phyloP scores from a whole-genome alignment of 2,113 vertebrate genomes.

The Beaufortia kweichowensis region DNA sequence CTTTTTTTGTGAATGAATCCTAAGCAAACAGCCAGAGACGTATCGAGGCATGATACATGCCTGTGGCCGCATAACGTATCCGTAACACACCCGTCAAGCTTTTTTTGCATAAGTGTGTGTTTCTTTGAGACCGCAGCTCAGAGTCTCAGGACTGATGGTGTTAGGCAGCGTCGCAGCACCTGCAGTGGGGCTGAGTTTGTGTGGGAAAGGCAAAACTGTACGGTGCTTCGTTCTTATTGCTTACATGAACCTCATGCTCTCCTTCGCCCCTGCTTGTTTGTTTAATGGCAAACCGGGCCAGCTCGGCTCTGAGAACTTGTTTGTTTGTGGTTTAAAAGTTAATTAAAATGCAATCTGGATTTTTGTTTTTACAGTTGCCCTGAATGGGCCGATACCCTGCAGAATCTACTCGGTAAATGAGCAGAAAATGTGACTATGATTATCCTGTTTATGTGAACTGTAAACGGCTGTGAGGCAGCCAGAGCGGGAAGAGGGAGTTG shows the following conservation, averaged over 20 bases:
- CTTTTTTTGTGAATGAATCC: not conserved
- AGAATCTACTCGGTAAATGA: constrained; percentile 45
- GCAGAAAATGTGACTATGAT: constrained; percentile 66
- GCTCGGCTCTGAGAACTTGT: constrained; percentile 73
- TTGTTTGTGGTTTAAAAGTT: constrained; percentile 76
- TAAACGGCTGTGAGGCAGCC: constrained; percentile 30
- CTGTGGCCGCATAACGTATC: not conserved
- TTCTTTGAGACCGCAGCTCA: not conserved
- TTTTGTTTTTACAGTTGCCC: constrained; percentile 74
- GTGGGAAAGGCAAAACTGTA: constrained; percentile 75
- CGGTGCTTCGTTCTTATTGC: constrained; percentile 78
- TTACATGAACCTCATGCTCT: constrained; percentile 73
- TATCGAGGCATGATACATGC: not conserved
- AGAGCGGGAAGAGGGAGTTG: constrained; percentile 9
- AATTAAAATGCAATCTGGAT: constrained; percentile 75
- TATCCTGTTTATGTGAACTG: constrained; percentile 67
- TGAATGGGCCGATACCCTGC: constrained; percentile 55
- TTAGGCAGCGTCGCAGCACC: constrained; percentile 64
- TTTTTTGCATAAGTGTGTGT: not conserved
- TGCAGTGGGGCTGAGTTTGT: constrained; percentile 67
- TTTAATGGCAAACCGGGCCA: constrained; percentile 74
- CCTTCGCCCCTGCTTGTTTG: constrained; percentile 77
- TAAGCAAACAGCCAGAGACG: not conserved
- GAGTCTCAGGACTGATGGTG: not conserved
- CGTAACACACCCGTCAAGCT: not conserved